These are phyloP conservation scores for Procambarus virginalis DNA, from an alignment of 1,140 invertebrate genomes.

Conservation along the genomic window DNA sequence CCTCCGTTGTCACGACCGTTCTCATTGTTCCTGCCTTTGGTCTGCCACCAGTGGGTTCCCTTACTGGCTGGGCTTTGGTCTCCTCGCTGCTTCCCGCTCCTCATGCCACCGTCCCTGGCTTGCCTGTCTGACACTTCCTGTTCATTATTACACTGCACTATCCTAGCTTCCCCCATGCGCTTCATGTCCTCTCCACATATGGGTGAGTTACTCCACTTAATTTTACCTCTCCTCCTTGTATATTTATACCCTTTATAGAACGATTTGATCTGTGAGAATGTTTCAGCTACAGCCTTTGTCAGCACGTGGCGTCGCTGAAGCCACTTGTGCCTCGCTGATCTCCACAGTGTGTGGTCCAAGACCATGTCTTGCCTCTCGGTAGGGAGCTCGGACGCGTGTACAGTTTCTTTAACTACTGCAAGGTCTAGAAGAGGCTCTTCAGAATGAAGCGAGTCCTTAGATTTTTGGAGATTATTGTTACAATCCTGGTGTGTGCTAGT, in stretches of 20 bases:
- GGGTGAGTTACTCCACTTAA: background rate
- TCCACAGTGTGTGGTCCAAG: background rate
- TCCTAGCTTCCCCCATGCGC: background rate
- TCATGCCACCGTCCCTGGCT: background rate
- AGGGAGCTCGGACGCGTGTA: background rate
- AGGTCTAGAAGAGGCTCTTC: background rate
- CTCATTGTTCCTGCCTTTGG: conserved; percentile 25
- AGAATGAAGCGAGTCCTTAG: background rate
- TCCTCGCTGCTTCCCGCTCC: conserved; percentile 13
- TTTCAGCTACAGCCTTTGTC: background rate
- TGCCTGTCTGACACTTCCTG: background rate
- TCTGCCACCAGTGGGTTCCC: conserved; percentile 20
- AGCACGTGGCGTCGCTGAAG: background rate
- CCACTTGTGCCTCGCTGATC: background rate
- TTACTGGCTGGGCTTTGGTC: conserved; percentile 13
- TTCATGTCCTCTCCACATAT: background rate
- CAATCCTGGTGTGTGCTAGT: background rate
- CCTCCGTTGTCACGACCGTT: conserved; percentile 1
- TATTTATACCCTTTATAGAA: background rate
- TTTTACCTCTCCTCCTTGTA: background rate
- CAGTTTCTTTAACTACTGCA: background rate
- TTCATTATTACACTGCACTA: background rate
- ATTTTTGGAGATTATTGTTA: conserved; percentile 15
- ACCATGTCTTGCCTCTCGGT: background rate
- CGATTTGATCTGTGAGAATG: background rate